A percentile compares a stretch with the other conserved stretches of the same genome.
Conservation (phyloP, 23 tunicate genomes). For the Halocynthia aurantium region DNA sequence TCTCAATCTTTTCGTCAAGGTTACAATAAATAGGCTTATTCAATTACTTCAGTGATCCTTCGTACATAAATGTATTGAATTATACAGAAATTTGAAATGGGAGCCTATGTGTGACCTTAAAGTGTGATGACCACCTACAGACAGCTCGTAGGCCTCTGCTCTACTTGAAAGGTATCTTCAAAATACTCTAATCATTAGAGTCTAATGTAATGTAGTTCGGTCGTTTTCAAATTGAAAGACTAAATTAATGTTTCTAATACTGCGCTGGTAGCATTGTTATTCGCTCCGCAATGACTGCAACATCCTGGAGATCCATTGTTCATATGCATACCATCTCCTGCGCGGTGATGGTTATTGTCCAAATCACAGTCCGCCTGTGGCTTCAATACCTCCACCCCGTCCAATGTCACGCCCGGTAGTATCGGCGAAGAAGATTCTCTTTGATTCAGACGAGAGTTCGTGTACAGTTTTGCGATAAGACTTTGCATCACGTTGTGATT, state of each 20-base stretch:
- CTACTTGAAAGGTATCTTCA: too few relatives aligned
- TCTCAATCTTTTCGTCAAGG: too few relatives aligned
- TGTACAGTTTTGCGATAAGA: conserved; percentile 31
- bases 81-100: too few relatives aligned
- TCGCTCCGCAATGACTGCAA: conserved; percentile 8
- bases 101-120: too few relatives aligned
- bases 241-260: conserved; percentile 2
- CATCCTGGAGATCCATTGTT: background rate
- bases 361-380: conserved; percentile 21
- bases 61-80: too few relatives aligned
- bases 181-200: too few relatives aligned
- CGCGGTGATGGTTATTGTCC: background rate
- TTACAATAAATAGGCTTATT: too few relatives aligned
- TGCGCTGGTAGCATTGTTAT: conserved; percentile 2
- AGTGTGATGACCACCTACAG: too few relatives aligned
- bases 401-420: conserved; percentile 50
- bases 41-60: too few relatives aligned
- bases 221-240: too few relatives aligned
- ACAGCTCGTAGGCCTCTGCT: too few relatives aligned
- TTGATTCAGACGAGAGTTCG: conserved; percentile 1
- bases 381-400: conserved; percentile 40
- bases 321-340: background rate
- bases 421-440: conserved; percentile 28
- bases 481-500: conserved; percentile 41
- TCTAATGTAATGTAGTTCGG: too few relatives aligned